Evolutionary conservation across 1,140 invertebrate genomes (phyloP).

Genomic region (Sarcophaga peregrina): DNA sequence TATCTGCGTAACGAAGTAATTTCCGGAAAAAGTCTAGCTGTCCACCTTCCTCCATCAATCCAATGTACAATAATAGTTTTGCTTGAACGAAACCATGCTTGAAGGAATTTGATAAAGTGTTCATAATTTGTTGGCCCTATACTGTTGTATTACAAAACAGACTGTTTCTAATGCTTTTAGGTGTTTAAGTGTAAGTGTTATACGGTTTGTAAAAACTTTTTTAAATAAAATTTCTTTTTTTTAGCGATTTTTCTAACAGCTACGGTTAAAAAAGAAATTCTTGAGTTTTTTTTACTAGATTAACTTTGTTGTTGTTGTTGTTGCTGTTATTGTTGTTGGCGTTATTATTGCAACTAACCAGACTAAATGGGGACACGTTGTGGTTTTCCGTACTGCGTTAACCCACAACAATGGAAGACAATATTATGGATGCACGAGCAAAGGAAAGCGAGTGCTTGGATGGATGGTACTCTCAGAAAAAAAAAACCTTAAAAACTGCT

Average conservation of each 20-base stretch:
- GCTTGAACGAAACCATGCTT: no score
- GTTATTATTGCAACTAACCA: background rate
- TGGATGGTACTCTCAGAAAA: background rate
- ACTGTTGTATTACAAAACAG: no score
- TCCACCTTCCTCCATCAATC: no score
- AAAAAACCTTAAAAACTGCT: background rate
- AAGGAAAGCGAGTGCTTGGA: background rate
- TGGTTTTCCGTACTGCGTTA: slow-evolving; percentile 24
- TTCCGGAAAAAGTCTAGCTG: no score
- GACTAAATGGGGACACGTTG: slow-evolving; percentile 40
- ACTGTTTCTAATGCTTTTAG: no score
- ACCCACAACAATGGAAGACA: slow-evolving; percentile 19
- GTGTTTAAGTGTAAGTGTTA: no score
- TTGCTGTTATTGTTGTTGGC: background rate
- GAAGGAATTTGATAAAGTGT: no score
- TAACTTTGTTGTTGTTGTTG: background rate
- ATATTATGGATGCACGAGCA: background rate
- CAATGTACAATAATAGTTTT: no score
- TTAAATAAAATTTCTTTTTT: background rate
- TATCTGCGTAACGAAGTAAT: no score
- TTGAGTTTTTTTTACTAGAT: background rate
- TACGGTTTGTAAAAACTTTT: no score
- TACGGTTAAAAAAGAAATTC: background rate
- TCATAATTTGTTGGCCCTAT: no score
- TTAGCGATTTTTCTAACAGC: background rate